Conservation (phyloP, 2,113 vertebrate species). For the Athene cunicularia region DNA sequence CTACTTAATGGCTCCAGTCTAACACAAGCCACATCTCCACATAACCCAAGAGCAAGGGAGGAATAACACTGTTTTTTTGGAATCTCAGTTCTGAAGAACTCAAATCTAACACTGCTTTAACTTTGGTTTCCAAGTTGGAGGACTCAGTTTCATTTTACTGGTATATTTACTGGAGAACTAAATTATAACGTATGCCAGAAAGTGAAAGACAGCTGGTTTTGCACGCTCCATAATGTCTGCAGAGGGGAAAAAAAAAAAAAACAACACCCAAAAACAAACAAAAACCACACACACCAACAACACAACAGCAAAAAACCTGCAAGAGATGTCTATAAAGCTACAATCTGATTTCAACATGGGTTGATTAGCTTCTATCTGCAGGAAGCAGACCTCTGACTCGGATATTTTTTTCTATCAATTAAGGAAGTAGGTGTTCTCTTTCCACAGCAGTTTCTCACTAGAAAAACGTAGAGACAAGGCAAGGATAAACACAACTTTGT, state of each 20-base stretch:
- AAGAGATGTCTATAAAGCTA: neutral
- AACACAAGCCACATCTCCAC: neutral
- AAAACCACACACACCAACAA: no score
- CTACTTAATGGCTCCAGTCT: neutral
- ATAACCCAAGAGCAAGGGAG: neutral
- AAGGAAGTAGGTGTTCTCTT: neutral
- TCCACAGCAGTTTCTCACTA: neutral
- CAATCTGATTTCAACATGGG: neutral
- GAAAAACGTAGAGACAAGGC: neutral
- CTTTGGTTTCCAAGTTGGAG: neutral
- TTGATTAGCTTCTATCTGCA: neutral
- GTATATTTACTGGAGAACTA: neutral
- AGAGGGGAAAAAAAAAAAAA: no score
- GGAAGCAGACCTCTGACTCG: neutral
- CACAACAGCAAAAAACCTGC: neutral
- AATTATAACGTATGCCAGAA: neutral
- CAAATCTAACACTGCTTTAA: neutral
- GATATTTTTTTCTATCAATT: neutral
- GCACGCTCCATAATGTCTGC: neutral
- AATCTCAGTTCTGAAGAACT: neutral
- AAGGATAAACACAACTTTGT: neutral
- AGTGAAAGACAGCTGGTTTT: neutral
- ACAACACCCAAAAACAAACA: no score
- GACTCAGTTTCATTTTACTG: neutral
- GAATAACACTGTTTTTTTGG: neutral